Percentiles rank a stretch among this genome's conserved stretches.
phyloP scores from a whole-genome alignment of 2,113 vertebrate species.

The Pteropus alecto region DNA sequence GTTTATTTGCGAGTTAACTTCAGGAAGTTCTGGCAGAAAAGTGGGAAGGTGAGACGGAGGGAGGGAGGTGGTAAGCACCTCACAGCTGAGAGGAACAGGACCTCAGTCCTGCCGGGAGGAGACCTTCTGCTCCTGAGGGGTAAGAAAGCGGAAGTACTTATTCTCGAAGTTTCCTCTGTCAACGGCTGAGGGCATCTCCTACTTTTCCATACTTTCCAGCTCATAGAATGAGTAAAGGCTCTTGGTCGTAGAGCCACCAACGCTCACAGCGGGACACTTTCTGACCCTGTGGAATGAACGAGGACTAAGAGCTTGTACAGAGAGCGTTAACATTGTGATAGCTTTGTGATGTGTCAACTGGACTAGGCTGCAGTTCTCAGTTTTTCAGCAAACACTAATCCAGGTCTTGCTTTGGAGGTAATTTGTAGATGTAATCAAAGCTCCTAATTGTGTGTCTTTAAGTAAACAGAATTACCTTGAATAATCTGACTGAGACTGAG shows the following conservation, averaged over 20 bases:
- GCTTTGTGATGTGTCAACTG: not conserved
- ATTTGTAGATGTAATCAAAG: not conserved
- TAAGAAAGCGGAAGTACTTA: not conserved
- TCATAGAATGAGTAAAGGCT: not conserved
- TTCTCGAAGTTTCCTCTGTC: not conserved
- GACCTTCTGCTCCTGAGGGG: no score
- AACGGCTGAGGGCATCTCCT: not conserved
- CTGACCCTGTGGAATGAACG: not conserved
- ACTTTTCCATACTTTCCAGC: not conserved
- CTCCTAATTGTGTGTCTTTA: not conserved
- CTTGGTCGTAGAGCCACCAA: not conserved
- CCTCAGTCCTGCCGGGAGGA: not conserved
- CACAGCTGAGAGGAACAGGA: not conserved
- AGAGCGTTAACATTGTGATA: not conserved
- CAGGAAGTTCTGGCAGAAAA: not conserved
- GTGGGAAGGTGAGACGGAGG: not conserved
- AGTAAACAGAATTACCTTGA: not conserved
- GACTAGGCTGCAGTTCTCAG: not conserved
- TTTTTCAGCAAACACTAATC: not conserved
- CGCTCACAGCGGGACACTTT: not conserved
- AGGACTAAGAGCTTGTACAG: not conserved
- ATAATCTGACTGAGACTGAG: not conserved
- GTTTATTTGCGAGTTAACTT: not conserved
- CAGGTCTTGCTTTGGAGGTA: not conserved
- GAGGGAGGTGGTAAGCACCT: not conserved